These are phyloP conservation scores for Zaprionus taronus DNA, from an alignment of 1,140 invertebrate species.

Conservation along the genomic window DNA sequence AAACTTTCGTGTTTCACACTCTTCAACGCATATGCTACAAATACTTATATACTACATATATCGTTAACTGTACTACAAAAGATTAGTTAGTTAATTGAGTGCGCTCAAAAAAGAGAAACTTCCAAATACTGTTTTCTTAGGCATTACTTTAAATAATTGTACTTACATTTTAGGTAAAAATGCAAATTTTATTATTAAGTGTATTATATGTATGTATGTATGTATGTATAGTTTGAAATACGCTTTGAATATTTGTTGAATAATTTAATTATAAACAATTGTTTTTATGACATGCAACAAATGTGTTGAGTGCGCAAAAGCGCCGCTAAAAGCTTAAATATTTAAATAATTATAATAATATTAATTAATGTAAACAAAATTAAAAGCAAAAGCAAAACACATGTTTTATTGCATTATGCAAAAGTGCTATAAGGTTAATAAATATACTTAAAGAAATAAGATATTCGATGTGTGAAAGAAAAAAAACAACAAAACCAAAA, in stretches of 20 bases:
- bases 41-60: slow-evolving; percentile 29
- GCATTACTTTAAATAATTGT: slow-evolving; percentile 70
- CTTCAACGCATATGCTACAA: slow-evolving; percentile 31
- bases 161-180: slow-evolving; percentile 62
- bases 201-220: slow-evolving; percentile 49
- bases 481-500: slow-evolving; percentile 37
- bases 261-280: slow-evolving; percentile 65
- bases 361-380: not conserved
- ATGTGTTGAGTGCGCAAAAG: slow-evolving; percentile 57
- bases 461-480: slow-evolving; percentile 58
- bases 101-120: slow-evolving; percentile 59
- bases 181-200: slow-evolving; percentile 19
- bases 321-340: slow-evolving; percentile 66
- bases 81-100: slow-evolving; percentile 39
- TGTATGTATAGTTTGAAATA: slow-evolving; percentile 71
- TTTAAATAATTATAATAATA: slow-evolving; percentile 17
- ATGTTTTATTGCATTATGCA: slow-evolving; percentile 67
- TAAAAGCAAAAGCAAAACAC: slow-evolving; percentile 37
- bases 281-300: slow-evolving; percentile 62
- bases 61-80: slow-evolving; percentile 26
- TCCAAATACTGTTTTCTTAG: slow-evolving; percentile 58
- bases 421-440: slow-evolving; percentile 21
- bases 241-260: slow-evolving; percentile 74
- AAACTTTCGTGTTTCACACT: slow-evolving; percentile 70
- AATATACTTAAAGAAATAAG: slow-evolving; percentile 17